phyloP scores from a whole-genome alignment of 1,140 invertebrate species.

The Ephestia elutella region DNA sequence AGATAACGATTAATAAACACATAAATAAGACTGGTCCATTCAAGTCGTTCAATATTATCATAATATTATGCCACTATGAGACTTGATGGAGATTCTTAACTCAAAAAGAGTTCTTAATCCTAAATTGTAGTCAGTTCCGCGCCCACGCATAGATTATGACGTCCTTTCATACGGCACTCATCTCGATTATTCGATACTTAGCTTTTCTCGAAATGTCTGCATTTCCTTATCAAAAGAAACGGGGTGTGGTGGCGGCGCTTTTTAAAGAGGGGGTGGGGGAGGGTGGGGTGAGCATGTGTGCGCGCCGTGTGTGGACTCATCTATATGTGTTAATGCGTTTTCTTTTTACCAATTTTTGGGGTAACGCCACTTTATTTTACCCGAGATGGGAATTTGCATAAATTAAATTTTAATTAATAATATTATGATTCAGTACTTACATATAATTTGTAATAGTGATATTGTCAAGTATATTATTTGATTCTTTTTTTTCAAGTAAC shows the following conservation, averaged over 20 bases:
- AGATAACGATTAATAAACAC: not conserved
- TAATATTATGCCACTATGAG: not conserved
- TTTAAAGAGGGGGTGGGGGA: conserved; percentile 48
- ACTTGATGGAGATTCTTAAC: not conserved
- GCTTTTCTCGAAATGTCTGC: conserved; percentile 71
- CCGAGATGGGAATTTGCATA: conserved; percentile 9
- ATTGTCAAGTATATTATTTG: not conserved
- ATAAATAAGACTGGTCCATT: conserved; percentile 3
- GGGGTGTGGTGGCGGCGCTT: conserved; percentile 44
- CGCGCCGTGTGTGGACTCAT: conserved; percentile 54
- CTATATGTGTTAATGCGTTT: conserved; percentile 72
- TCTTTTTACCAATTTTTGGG: conserved; percentile 71
- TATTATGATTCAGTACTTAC: not conserved
- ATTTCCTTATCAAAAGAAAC: conserved; percentile 71
- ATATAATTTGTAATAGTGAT: not conserved
- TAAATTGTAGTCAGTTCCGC: not conserved
- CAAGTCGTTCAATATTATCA: not conserved
- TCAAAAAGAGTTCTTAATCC: not conserved
- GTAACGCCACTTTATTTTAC: conserved; percentile 26
- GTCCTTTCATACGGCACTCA: conserved; percentile 43
- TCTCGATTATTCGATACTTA: conserved; percentile 64
- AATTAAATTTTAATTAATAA: conserved; percentile 7
- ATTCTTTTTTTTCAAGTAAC: not conserved
- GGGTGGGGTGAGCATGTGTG: conserved; percentile 39
- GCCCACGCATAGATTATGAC: conserved; percentile 41